These are phyloP conservation scores for Psittacula cyanocephala DNA, from an alignment of 2,113 vertebrate genomes.

Conservation along the genomic window DNA sequence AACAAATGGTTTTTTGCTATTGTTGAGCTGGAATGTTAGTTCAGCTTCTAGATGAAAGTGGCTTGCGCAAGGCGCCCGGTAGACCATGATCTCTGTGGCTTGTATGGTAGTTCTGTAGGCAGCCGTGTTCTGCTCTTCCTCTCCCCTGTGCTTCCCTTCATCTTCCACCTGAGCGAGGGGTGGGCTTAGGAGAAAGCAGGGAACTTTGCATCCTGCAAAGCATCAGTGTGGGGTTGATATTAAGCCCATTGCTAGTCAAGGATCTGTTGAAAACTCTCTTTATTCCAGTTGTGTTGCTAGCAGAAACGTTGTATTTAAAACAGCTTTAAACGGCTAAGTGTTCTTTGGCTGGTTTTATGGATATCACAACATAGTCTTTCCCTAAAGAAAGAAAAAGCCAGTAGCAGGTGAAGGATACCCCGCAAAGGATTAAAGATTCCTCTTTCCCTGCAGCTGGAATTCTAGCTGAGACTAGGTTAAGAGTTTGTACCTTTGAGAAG, in stretches of 20 bases:
- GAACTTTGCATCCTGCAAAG: neutral
- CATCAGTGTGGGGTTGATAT: neutral
- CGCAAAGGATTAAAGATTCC: neutral
- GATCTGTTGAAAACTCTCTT: slow-evolving; percentile 19
- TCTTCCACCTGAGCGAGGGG: neutral
- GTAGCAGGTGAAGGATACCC: neutral
- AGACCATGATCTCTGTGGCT: slow-evolving; percentile 46
- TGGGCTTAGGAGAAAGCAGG: neutral
- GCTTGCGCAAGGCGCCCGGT: slow-evolving; percentile 39
- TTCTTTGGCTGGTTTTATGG: slow-evolving; percentile 50
- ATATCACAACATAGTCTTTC: neutral
- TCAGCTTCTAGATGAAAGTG: slow-evolving; percentile 69
- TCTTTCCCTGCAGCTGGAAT: neutral
- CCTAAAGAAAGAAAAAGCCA: neutral
- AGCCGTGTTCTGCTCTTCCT: neutral
- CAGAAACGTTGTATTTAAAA: neutral
- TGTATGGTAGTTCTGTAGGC: slow-evolving; percentile 39
- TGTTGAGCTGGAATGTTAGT: slow-evolving; percentile 65
- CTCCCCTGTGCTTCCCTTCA: slow-evolving; percentile 25
- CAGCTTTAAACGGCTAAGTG: neutral
- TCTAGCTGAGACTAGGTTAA: neutral
- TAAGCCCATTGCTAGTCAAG: neutral
- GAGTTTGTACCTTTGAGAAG: neutral
- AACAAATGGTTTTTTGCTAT: slow-evolving; percentile 52
- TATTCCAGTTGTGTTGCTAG: neutral